These are phyloP conservation scores for Petrolisthes manimaculis DNA, from an alignment of 2,888 invertebrate genomes.

Conservation along the genomic window DNA sequence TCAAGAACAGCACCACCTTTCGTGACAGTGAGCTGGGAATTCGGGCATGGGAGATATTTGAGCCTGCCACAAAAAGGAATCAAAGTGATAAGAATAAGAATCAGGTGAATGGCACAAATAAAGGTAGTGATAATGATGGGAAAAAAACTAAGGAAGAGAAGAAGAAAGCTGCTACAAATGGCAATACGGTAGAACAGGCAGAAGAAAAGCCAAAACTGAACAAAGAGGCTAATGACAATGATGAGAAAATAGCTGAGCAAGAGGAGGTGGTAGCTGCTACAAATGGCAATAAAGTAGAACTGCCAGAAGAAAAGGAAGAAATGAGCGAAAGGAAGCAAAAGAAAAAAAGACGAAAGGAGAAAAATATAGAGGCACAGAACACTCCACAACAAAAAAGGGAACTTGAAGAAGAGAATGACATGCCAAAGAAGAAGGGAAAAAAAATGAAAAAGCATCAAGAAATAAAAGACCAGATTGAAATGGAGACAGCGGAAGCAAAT, in stretches of 20 bases:
- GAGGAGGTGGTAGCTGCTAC: conserved; percentile 73
- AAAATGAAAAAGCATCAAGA: neutral
- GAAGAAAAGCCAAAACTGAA: conserved; percentile 20
- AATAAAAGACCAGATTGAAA: neutral
- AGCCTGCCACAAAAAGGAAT: too few relatives aligned
- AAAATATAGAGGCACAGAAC: too few relatives aligned
- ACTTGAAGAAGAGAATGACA: neutral
- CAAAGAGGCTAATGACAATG: conserved; percentile 61
- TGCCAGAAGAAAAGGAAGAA: conserved; percentile 17
- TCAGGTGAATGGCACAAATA: too few relatives aligned
- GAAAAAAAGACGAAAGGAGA: neutral
- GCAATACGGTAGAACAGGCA: conserved; percentile 26
- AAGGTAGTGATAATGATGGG: conserved; percentile 56
- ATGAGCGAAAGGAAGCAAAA: conserved; percentile 39
- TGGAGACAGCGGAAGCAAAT: neutral
- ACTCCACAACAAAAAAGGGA: too few relatives aligned
- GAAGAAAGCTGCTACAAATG: conserved; percentile 66
- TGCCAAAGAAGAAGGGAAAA: neutral
- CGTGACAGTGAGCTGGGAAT: too few relatives aligned
- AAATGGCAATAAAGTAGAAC: conserved; percentile 71
- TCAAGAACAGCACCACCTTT: too few relatives aligned
- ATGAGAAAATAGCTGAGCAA: conserved; percentile 56
- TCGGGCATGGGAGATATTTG: too few relatives aligned
- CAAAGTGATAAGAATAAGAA: too few relatives aligned
- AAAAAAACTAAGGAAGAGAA: conserved; percentile 66